Percentiles rank a stretch among this genome's conserved stretches.
Conservation (phyloP, 2,888 invertebrate species). For the Achlya flavicornis region DNA sequence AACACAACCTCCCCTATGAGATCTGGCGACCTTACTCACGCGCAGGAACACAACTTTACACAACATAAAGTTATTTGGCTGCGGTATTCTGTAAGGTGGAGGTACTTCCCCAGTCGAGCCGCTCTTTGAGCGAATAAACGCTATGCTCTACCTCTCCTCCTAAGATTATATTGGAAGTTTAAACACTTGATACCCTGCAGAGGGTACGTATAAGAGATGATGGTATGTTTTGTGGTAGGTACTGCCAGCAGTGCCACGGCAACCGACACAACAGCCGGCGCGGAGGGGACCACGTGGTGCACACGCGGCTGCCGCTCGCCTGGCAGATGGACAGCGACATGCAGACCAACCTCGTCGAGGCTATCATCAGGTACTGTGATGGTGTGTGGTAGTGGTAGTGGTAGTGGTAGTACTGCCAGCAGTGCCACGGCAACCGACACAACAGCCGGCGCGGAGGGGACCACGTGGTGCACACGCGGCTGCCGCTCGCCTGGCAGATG, state of each 20-base stretch:
- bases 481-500: conserved; percentile 95
- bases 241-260: conserved; percentile 95
- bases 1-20: no score
- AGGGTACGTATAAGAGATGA: no score
- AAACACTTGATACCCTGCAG: no score
- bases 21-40: no score
- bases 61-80: no score
- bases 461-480: conserved; percentile 94
- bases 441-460: conserved; percentile 93
- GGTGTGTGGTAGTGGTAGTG: no score
- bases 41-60: no score
- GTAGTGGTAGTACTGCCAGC: conserved; percentile 89
- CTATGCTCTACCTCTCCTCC: no score
- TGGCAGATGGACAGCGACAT: conserved; percentile 96
- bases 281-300: conserved; percentile 95
- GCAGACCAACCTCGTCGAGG: conserved; percentile 96
- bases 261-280: conserved; percentile 94
- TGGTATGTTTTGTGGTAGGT: conserved; percentile 73
- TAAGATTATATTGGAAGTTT: no score
- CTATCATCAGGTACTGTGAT: conserved; percentile 90
- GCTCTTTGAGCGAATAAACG: no score
- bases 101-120: no score
- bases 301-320: conserved; percentile 92
- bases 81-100: no score
- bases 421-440: conserved; percentile 95